Evolutionary conservation across 2,113 vertebrate genomes (phyloP), one percentile per base, ranked within the genome.

Genomic region (Nibea albiflora): DNA sequence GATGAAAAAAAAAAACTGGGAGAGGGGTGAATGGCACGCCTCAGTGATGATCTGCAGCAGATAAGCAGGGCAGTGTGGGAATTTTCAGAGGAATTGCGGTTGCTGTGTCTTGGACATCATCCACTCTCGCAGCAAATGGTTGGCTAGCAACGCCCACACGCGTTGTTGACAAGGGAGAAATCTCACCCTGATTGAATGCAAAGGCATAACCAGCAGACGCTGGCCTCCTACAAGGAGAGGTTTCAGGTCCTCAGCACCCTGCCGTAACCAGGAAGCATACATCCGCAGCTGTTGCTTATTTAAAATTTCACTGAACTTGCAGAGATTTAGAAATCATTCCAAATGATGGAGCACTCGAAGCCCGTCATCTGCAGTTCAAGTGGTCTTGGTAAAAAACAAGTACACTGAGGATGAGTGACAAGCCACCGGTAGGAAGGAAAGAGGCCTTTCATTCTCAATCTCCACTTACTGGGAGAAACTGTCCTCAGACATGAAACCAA

Each of bases 401-500:
- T 68, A 76, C 50, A 69, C 56, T 63, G 63, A 69, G 47, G 72
- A 76, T 83, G 81, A 90, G 76, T 81, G 84, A 85, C 82, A 73
- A 61, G 76, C 60, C 66, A 69, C 35, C 49, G 3, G 78, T 26
- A 60, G 70, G 80, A 74, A 65, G 75, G 65, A 86, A 63, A 79
- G 47, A 85, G 63, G 74, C 76, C 70, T 86, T 87, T 87, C 72
- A 89, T 78, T 85, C 77, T 81, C 67, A 76, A 75, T 78, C 76
- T 71, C 69, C 22, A 81, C 83, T 77, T 79, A 73, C 62, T 63
- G 62, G 56, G 65, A 78, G 60, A 88, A 85, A 79, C 56, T 79
- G 68, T 85, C 80, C 70, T 76, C 73, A 83, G 78, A 89, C 86
- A 83, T 86, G 75, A 82, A 90, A 86, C 61, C 83, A 92, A 89